Base-by-base conservation (phyloP, 2,797 vertebrate species). In the Protonibea diacanthus region DNA sequence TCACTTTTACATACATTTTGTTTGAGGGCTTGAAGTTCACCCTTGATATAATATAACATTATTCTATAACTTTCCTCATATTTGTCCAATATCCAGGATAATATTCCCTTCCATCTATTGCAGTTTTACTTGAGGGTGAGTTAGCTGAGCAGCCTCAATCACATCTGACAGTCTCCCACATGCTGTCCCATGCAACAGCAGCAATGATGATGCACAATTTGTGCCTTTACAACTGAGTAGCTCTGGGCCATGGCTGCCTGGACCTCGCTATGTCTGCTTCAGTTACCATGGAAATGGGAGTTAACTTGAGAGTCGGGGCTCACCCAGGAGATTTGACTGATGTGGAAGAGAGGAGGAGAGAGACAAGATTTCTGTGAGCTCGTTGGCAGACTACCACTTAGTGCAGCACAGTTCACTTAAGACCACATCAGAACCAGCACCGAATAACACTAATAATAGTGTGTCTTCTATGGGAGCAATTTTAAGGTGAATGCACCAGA, bases 251-350 rank as follows among this genome's bases (percentile, higher is more conserved):
- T 0, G 48, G 78, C 78, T 81, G 81, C 78, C 51, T 85, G 87
- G 88, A 88, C 82, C 82, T 77, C 78, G 83, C 71, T 67, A 13
- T 64, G 78, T 82, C 87, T 88, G 87, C 83, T 83, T 88, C 87
- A 45, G 92, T 95, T 92, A 89, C 93, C 90, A 94, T 93, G 92
- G 94, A 90, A 92, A 94, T 94, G 67, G 74, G 85, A 91, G 87
- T 91, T 90, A 90, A 92, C 81, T 91, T 91, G 66, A 88, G 85
- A 90, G 80, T 83, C 71, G 1, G 84, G 79, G 74, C 61, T 73
- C 87, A 88, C 92, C 86, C 67, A 12, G 69, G 83, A 85, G 88
- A 83, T 56, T 45, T 63, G 58, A 86, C 64, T 77, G 86, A 90
- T 82, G 81, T 81, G 76, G 72, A 81, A 78, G 70, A 62, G 48